Percentiles rank a stretch among this genome's conserved stretches.
Evolutionary conservation across 2,797 vertebrate species (phyloP).

Genomic region (Ammospiza maritima): DNA sequence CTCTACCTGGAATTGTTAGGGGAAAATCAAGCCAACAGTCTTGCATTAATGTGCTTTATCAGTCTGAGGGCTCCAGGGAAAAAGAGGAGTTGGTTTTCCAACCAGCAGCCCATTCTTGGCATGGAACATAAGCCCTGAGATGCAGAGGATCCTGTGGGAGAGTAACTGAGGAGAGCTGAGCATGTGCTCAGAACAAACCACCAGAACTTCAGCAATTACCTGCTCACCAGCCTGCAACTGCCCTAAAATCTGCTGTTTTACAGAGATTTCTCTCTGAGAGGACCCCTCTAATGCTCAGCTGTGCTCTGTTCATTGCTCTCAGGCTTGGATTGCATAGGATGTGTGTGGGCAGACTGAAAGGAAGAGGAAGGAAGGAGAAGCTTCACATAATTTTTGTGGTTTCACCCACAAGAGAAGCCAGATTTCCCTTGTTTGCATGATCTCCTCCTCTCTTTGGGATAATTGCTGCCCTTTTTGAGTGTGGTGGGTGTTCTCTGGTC

Average conservation of each 20-base stretch:
- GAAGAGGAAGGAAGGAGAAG: slow-evolving; percentile 27
- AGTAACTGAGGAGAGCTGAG: background rate
- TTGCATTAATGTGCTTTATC: background rate
- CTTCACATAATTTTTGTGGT: slow-evolving; percentile 40
- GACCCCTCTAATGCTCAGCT: background rate
- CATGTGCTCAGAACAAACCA: background rate
- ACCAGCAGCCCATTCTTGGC: fast-evolving
- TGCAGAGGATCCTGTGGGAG: background rate
- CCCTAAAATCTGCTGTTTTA: background rate
- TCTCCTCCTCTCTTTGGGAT: background rate
- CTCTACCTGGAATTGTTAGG: background rate
- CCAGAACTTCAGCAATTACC: background rate
- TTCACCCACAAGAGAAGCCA: slow-evolving; percentile 19
- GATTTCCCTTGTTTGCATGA: background rate
- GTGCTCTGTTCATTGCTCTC: background rate
- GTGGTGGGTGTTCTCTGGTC: background rate
- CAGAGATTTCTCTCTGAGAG: background rate
- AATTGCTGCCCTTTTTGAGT: background rate
- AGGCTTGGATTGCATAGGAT: background rate
- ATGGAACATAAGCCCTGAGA: background rate
- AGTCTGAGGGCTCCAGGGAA: background rate
- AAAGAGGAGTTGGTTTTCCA: background rate
- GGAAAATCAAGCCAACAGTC: background rate
- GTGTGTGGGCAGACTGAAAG: background rate
- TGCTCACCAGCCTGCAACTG: background rate